phyloP scores from a whole-genome alignment of 2,888 invertebrate species.

The Ametastegia equiseti region DNA sequence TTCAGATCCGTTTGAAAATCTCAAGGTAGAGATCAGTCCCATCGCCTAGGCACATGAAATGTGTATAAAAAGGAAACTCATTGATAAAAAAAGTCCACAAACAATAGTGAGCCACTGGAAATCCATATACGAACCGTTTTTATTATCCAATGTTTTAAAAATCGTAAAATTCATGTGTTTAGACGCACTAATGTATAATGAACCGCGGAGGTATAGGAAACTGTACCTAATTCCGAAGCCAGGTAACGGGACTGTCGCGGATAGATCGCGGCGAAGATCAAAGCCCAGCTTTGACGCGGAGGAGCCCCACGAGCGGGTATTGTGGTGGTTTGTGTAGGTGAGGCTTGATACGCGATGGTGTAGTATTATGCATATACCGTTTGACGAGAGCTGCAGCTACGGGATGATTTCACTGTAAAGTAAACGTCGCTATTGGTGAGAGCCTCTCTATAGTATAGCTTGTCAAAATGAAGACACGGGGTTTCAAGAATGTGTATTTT shows the following conservation, averaged over 20 bases:
- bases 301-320: neutral
- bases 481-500: neutral
- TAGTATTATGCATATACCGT: slow-evolving; percentile 12
- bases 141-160: too few relatives aligned
- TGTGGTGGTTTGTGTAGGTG: neutral
- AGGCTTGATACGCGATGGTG: neutral
- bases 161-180: too few relatives aligned
- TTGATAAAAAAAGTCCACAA: too few relatives aligned
- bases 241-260: slow-evolving; percentile 37
- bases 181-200: too few relatives aligned
- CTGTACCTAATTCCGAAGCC: slow-evolving; percentile 11
- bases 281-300: slow-evolving; percentile 15
- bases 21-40: too few relatives aligned
- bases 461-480: neutral
- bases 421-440: neutral
- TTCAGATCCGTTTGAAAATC: too few relatives aligned
- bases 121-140: too few relatives aligned
- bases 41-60: too few relatives aligned
- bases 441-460: neutral
- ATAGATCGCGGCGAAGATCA: slow-evolving; percentile 45
- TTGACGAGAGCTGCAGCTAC: neutral
- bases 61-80: too few relatives aligned
- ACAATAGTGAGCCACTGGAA: too few relatives aligned
- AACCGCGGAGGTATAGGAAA: neutral
- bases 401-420: neutral